phyloP scores from a whole-genome alignment of 2,113 vertebrate species.

The Cervus canadensis region DNA sequence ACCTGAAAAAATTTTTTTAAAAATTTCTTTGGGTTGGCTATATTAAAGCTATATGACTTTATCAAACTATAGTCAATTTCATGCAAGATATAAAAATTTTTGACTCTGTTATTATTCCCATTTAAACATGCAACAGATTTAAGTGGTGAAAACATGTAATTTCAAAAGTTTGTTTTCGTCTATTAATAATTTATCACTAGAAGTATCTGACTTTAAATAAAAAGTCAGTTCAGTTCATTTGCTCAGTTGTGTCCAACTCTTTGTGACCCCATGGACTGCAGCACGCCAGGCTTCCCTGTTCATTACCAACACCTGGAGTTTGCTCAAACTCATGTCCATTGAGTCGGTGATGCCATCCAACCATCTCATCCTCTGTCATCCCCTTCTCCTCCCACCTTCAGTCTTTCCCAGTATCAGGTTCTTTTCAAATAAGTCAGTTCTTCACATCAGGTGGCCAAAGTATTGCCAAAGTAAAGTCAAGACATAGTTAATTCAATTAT shows the following conservation, averaged over 20 bases:
- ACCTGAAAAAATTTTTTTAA: not conserved
- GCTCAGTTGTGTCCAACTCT: not conserved
- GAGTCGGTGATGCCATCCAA: not conserved
- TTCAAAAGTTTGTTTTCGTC: not conserved
- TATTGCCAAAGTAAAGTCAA: not conserved
- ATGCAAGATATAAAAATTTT: not conserved
- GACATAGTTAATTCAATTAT: not conserved
- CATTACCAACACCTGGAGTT: not conserved
- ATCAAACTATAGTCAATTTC: not conserved
- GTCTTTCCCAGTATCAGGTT: not conserved
- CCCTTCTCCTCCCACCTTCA: not conserved
- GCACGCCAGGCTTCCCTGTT: not conserved
- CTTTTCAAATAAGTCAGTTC: not conserved
- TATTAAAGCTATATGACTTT: not conserved
- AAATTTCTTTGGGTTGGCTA: not conserved
- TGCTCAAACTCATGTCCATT: not conserved
- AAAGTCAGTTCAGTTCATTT: not conserved
- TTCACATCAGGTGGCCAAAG: not conserved
- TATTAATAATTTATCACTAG: not conserved
- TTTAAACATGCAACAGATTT: not conserved
- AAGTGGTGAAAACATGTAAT: not conserved
- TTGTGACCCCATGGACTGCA: not conserved
- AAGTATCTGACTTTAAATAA: not conserved
- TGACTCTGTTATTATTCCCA: not conserved
- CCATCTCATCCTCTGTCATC: not conserved